A percentile compares a stretch with the other conserved stretches of the same genome.
Conservation (phyloP, 2,888 invertebrate species). For the Sialis lutaria region DNA sequence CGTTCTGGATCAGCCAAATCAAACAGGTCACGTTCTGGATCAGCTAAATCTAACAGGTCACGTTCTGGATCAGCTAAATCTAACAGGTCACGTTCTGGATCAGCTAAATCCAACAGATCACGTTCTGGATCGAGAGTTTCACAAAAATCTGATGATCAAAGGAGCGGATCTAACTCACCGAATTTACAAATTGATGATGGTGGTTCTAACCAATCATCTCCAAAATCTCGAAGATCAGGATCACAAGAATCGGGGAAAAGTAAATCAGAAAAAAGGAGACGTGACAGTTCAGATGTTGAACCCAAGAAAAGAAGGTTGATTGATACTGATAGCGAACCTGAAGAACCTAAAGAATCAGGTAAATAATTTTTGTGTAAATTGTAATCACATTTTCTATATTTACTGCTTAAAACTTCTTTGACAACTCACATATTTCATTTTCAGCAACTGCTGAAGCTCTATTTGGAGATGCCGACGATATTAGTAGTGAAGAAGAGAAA, state of each 20-base stretch:
- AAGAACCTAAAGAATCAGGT: constrained; percentile 17
- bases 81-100: constrained; percentile 7
- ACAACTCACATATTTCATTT: constrained; percentile 3
- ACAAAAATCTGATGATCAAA: constrained; percentile 6
- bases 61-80: constrained; percentile 23
- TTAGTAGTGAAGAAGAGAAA: constrained; percentile 71
- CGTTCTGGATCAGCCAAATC: background rate
- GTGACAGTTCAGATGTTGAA: no score
- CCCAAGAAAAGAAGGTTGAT: constrained; percentile 21
- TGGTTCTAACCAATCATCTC: constrained; percentile 18
- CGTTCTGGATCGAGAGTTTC: constrained; percentile 9
- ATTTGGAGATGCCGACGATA: constrained; percentile 88
- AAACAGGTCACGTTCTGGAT: constrained; percentile 4
- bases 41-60: background rate
- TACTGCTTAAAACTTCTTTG: constrained; percentile 2
- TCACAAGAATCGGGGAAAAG: background rate
- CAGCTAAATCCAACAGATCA: constrained; percentile 12
- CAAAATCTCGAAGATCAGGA: constrained; percentile 2
- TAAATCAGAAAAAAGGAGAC: no score
- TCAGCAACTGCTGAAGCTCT: constrained; percentile 63
- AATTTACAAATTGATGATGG: constrained; percentile 33
- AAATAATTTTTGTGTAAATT: constrained; percentile 6
- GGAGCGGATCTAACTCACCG: constrained; percentile 24
- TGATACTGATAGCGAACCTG: constrained; percentile 52
- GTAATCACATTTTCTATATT: background rate